Conservation (phyloP, 2,888 invertebrate genomes). For the Drosophila nr. fundita region DNA sequence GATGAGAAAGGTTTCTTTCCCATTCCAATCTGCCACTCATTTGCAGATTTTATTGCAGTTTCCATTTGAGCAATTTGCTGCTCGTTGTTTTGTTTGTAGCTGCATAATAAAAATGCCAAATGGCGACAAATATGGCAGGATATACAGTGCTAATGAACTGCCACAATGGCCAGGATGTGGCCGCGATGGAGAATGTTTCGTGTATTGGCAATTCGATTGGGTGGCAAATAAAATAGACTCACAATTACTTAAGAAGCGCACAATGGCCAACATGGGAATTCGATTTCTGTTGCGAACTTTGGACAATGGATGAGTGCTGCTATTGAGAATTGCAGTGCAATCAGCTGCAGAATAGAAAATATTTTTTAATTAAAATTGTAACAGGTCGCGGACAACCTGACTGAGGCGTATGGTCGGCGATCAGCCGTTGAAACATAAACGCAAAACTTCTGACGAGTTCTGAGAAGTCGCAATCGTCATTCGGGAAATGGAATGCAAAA, state of each 20-base stretch:
- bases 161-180: slow-evolving; percentile 45
- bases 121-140: slow-evolving; percentile 71
- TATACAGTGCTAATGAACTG: slow-evolving; percentile 76
- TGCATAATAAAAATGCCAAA: slow-evolving; percentile 69
- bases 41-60: slow-evolving; percentile 25
- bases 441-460: slow-evolving; percentile 67
- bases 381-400: slow-evolving; percentile 10
- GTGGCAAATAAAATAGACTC: background rate
- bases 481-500: slow-evolving; percentile 70
- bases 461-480: slow-evolving; percentile 36
- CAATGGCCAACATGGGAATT: slow-evolving; percentile 46
- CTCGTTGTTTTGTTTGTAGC: slow-evolving; percentile 21
- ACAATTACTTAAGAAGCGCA: slow-evolving; percentile 18
- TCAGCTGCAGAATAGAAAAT: slow-evolving; percentile 8
- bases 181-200: slow-evolving; percentile 10
- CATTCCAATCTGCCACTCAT: slow-evolving; percentile 12
- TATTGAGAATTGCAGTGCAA: slow-evolving; percentile 3
- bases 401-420: slow-evolving; percentile 15
- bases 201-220: slow-evolving; percentile 42
- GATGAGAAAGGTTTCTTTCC: background rate
- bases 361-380: slow-evolving; percentile 63
- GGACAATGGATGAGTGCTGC: slow-evolving; percentile 41
- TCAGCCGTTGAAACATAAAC: slow-evolving; percentile 21
- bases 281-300: slow-evolving; percentile 33
- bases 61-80: slow-evolving; percentile 20